phyloP scores from a whole-genome alignment of 2,113 vertebrate species.

The Corvus moneduloides region DNA sequence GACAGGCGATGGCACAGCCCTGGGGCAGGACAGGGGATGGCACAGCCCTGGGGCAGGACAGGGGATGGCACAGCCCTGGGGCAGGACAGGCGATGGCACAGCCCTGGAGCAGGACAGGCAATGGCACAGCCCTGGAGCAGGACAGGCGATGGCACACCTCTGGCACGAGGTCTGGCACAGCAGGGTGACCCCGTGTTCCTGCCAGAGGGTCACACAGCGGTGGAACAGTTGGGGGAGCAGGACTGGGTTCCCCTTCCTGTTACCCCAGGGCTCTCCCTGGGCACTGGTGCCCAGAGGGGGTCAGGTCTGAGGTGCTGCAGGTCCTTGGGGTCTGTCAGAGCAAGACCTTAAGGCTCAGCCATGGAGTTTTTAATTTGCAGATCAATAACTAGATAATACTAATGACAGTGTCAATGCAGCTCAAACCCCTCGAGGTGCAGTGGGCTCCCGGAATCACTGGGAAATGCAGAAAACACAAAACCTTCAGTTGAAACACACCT shows the following conservation, averaged over 20 bases:
- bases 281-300: background rate
- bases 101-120: no score
- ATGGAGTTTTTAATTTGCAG: background rate
- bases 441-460: background rate
- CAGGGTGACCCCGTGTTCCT: background rate
- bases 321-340: background rate
- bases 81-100: no score
- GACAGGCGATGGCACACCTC: background rate
- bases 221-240: fast-evolving
- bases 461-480: background rate
- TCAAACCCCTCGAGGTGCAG: background rate
- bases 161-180: no score
- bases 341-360: background rate
- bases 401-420: background rate
- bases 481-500: fast-evolving
- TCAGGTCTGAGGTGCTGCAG: background rate
- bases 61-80: background rate
- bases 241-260: background rate
- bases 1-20: no score
- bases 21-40: no score
- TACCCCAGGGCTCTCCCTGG: background rate
- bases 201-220: fast-evolving
- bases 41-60: no score
- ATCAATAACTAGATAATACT: background rate
- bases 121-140: no score